These are phyloP conservation scores for Montipora cactus DNA, from an alignment of 64 coral and sea anemone species.

Conservation along the genomic window DNA sequence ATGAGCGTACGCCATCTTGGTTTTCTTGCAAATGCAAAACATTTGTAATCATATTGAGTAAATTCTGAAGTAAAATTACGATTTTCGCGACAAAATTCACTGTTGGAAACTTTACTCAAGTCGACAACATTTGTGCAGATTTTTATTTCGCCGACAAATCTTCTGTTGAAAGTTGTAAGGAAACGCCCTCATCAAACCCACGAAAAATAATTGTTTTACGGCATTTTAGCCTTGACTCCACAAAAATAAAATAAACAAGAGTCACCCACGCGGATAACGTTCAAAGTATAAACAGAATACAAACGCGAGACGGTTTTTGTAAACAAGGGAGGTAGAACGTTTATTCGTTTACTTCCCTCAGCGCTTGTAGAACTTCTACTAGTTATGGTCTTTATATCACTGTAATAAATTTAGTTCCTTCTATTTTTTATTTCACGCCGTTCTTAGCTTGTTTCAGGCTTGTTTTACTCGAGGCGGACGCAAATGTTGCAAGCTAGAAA, in stretches of 20 bases:
- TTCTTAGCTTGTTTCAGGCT: neutral
- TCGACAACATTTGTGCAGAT: neutral
- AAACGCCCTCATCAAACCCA: neutral
- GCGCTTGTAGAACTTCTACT: neutral
- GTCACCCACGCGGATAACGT: neutral
- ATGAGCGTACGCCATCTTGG: neutral
- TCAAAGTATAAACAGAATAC: neutral
- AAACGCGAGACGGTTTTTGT: neutral
- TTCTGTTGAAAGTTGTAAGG: neutral
- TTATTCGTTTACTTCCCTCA: no score
- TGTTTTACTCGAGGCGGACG: no score
- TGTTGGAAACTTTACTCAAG: neutral
- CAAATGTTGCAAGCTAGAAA: neutral
- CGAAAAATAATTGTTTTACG: neutral
- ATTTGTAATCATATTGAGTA: neutral
- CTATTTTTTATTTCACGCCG: neutral
- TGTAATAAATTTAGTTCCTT: neutral
- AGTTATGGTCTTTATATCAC: neutral
- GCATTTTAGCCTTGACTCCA: neutral
- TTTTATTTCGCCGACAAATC: neutral
- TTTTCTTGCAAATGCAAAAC: neutral
- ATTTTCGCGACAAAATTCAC: neutral
- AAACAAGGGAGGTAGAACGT: neutral
- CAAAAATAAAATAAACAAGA: constrained; percentile 5
- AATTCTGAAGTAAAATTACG: neutral